Evolutionary conservation across 2,113 vertebrate genomes (phyloP).

Genomic region (Panthera tigris): DNA sequence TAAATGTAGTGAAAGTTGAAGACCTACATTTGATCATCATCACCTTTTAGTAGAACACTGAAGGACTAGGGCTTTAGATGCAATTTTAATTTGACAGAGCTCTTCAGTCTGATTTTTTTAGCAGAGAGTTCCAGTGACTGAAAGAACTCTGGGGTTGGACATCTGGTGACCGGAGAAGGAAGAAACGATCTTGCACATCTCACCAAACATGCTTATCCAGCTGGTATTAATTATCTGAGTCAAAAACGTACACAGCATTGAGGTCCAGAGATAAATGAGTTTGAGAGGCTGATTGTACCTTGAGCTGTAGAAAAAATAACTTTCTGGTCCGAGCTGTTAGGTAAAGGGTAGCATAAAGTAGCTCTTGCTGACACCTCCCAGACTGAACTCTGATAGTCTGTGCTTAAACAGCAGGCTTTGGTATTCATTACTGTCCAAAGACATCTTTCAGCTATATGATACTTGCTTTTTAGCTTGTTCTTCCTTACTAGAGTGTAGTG

Average conservation of each 20-base stretch:
- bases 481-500: neutral
- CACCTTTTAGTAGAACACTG: neutral
- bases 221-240: neutral
- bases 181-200: neutral
- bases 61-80: neutral
- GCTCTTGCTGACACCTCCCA: neutral
- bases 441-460: neutral
- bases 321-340: slow-evolving; percentile 8
- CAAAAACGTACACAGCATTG: neutral
- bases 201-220: neutral
- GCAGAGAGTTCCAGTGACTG: neutral
- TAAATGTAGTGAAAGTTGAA: neutral
- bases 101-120: slow-evolving; percentile 20
- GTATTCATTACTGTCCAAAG: neutral
- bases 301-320: neutral
- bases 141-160: neutral
- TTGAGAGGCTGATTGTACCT: neutral
- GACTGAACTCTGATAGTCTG: neutral
- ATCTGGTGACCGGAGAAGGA: neutral
- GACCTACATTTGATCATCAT: neutral
- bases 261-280: slow-evolving; percentile 50
- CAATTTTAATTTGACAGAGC: slow-evolving; percentile 24
- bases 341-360: neutral
- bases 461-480: slow-evolving; percentile 35
- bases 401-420: neutral